A percentile compares a stretch with the other conserved stretches of the same genome.
Evolutionary conservation across 2,113 vertebrate genomes (phyloP).

Genomic region (Bothrops jararaca): DNA sequence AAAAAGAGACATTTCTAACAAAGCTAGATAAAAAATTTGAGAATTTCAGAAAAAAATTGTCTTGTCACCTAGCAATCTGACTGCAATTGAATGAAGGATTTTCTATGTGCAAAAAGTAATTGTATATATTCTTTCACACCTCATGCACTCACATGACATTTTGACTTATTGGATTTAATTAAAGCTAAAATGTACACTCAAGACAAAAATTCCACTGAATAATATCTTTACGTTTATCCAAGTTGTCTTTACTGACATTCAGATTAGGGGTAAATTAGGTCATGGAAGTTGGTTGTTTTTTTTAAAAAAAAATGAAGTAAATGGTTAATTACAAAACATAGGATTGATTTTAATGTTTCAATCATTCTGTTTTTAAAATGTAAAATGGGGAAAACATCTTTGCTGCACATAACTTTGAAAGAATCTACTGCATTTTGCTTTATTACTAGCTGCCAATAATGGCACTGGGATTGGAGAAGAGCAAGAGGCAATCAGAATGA

Average conservation of each 20-base stretch:
- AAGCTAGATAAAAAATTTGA: too few relatives aligned
- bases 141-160: neutral
- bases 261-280: conserved; percentile 21
- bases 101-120: too few relatives aligned
- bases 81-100: too few relatives aligned
- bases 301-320: neutral
- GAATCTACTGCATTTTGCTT: neutral
- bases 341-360: conserved; percentile 34
- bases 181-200: neutral
- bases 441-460: neutral
- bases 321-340: conserved; percentile 10
- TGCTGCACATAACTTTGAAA: neutral
- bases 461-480: neutral
- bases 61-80: too few relatives aligned
- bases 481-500: neutral
- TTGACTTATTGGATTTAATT: neutral
- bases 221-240: neutral
- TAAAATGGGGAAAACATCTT: neutral
- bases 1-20: too few relatives aligned
- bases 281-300: neutral
- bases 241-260: neutral
- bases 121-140: neutral
- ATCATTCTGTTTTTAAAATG: neutral
- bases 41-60: too few relatives aligned
- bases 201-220: neutral